A percentile compares a stretch with the other conserved stretches of the same genome.
phyloP scores from a whole-genome alignment of 2,113 vertebrate species.

The Puntigrus tetrazona region DNA sequence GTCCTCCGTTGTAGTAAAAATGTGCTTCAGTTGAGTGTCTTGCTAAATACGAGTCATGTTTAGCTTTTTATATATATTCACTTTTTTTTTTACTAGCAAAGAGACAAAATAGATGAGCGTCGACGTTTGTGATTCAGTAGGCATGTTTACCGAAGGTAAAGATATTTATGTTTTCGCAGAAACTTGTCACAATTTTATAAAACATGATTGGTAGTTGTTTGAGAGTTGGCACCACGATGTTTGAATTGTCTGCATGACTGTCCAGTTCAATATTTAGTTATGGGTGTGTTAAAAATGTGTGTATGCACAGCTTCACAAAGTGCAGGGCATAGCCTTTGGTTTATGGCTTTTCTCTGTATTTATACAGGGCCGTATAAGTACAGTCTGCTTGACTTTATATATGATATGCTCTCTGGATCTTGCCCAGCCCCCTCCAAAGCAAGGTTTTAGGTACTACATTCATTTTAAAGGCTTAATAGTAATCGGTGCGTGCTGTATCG shows the following conservation, averaged over 20 bases:
- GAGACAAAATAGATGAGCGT: too few relatives aligned
- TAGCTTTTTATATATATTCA: too few relatives aligned
- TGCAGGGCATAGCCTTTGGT: constrained; percentile 15
- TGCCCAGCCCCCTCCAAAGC: neutral
- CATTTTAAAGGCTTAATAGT: neutral
- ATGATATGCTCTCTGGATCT: constrained; percentile 17
- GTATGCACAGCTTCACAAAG: constrained; percentile 39
- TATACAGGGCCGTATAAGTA: constrained; percentile 3
- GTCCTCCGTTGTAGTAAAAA: neutral
- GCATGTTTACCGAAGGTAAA: constrained; percentile 36
- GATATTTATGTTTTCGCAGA: constrained; percentile 16
- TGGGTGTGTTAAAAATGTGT: constrained; percentile 52
- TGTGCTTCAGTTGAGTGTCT: too few relatives aligned
- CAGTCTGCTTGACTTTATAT: constrained; percentile 16
- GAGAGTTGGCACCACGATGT: constrained; percentile 27
- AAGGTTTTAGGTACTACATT: neutral
- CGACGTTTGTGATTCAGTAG: neutral
- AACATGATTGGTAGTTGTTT: constrained; percentile 29
- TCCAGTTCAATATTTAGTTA: constrained; percentile 52
- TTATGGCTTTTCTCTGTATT: constrained; percentile 22
- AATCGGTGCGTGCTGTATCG: neutral
- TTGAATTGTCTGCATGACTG: constrained; percentile 41
- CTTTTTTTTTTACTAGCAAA: too few relatives aligned
- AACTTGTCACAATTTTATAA: constrained; percentile 2
- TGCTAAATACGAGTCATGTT: too few relatives aligned